Base-by-base conservation (phyloP, 1,140 invertebrate species). In the Patella vulgata region DNA sequence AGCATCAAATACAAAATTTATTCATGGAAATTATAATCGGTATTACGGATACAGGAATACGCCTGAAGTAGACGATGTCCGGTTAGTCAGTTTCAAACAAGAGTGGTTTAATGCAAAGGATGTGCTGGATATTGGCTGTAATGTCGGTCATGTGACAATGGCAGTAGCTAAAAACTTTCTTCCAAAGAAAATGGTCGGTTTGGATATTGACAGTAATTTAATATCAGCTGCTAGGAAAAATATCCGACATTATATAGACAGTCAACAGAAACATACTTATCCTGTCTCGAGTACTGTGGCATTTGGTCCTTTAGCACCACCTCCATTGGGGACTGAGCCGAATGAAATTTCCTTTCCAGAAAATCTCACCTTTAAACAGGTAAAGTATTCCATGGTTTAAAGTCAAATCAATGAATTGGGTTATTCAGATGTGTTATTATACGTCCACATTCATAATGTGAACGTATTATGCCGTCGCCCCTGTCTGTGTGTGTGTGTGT, bases 61-160 rank as follows among this genome's bases (percentile, higher is more conserved):
- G 21, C 88, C 91, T 69, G 88, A 91, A 46, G 90, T 91, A 61
- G 85, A 90, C 61, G 97, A 99, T 85, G 85, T 90, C 30, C 87
- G 97, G 50, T 83, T 99, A 47, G 88, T 89, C 66, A 89, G 91
- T 52, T 92, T 99, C 63, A 89, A 92, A 65, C 85, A 88, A 44
- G 91, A 96, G 70, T 88, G 97, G 78, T 98, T 99, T 82, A 85
- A 90, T 64, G 89, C 90, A 14, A 97, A 96, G 84, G 92, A 96
- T 84, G 90, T 99, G 25, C 86, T 99, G 42, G 97, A 99, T 79
- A 94, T 99, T 79, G 97, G 97, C 11, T 99, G 97, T 82, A 99
- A 99, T 87, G 92, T 95, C 68, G 97, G 97, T 2, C 93, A 97
- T 79, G 89, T 99, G 47, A 97, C 96, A 2, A 74, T 90, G 9